These are phyloP conservation scores for Probosciger aterrimus DNA, from an alignment of 2,113 vertebrate genomes.

Conservation along the genomic window DNA sequence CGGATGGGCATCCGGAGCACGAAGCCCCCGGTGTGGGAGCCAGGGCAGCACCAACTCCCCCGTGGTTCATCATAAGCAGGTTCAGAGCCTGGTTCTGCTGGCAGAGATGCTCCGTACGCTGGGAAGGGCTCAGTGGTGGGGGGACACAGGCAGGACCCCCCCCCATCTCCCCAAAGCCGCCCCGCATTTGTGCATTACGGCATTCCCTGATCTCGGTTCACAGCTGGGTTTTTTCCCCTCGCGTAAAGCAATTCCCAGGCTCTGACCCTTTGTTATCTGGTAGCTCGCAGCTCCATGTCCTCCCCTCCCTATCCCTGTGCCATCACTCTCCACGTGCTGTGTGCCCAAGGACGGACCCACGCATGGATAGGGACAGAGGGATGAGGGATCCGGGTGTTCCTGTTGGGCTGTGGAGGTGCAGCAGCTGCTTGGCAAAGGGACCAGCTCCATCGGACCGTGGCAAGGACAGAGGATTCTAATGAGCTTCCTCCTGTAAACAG, in stretches of 20 bases:
- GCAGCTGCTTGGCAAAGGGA: background rate
- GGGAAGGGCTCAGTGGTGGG: fast-evolving
- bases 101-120: fast-evolving
- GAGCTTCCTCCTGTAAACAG: background rate
- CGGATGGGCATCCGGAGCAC: fast-evolving
- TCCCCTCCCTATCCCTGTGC: background rate
- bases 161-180: background rate
- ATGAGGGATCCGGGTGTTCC: background rate
- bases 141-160: background rate
- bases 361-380: fast-evolving
- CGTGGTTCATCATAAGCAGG: background rate
- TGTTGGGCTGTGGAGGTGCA: background rate
- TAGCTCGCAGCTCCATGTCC: background rate
- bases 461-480: constrained; percentile 27
- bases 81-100: background rate
- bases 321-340: background rate
- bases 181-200: background rate
- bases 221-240: background rate
- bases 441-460: background rate
- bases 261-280: background rate
- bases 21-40: background rate
- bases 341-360: background rate
- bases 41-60: background rate
- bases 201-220: background rate
- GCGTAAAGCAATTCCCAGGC: background rate